Evolutionary conservation across 2,113 vertebrate genomes (phyloP), one percentile per base, ranked within the genome.

Genomic region (Accipiter virgatus): DNA sequence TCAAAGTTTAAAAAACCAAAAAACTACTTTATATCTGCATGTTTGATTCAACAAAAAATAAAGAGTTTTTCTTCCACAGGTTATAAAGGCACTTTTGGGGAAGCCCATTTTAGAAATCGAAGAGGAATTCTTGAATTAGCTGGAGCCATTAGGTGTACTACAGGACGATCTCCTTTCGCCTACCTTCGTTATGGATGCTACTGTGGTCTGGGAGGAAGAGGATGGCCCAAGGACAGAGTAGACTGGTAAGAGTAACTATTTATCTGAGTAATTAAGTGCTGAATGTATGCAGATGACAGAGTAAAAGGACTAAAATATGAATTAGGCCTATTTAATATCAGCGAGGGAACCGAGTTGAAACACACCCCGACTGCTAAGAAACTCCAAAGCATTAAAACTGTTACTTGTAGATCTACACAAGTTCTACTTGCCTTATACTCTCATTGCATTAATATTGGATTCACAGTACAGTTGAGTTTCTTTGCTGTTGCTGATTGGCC

Each of bases 111-210:
- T 12, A 97, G 97, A 25, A 88, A 38, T 2, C 98, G 97, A 47
- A 97, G 99, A 97, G 98, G 99, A 2, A 67, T 99, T 15, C 81
- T 99, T 50, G 98, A 99, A 67, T 79, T 99, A 75, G 99, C 99
- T 0, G 98, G 98, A 40, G 97, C 97, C 65, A 98, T 99, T 70
- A 95, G 95, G n/a, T 99, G 99, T 96, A 98, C 97, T 88, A 99
- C 99, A 0, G 98, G 98, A 21, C 98, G 98, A 59, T 98, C 97
- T 4, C 97, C 98, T 13, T 77, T 99, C 16, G 84, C 98, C 32
- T 99, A 98, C 80, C 52, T 98, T n/a, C 97, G 98, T 81, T 99
- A 99, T 1, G 99, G 99, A 10, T 99, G 99, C 96, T 99, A 99
- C 97, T 99, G 99, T 10, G 99, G 99, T 16, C 93, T 99, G 47